Evolutionary conservation across 2,113 vertebrate species (phyloP), one percentile per base, ranked within the genome.

Genomic region (Pipa parva): DNA sequence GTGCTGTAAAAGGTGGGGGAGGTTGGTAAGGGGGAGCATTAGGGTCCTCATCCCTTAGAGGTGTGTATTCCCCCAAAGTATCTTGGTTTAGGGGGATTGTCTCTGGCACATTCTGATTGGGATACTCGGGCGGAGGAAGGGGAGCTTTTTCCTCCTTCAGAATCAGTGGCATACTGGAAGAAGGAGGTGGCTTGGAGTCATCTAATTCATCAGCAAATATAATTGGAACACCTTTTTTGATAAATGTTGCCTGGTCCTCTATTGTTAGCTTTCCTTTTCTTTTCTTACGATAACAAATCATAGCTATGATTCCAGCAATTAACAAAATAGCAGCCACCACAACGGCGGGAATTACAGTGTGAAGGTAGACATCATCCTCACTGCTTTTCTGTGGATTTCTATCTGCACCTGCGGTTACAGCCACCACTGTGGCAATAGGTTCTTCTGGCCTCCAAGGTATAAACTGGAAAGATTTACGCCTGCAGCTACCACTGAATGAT

Each of bases 251-350:
- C 83, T 97, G 96, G 79, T 98, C 96, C 83, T 98, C 96, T 0
- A 92, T 93, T 25, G 92, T 97, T 77, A 98, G 87, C 75, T 98
- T 98, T 49, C 95, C 96, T 83, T 90, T 93, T 73, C 94, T 90
- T 75, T 98, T 98, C 84, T 96, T 97, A 46, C 95, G 91, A 63
- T 98, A 98, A 78, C 96, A 98, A 72, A 98, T 92, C 95, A 97
- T 97, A 50, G 95, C 95, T 0, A 97, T 93, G 78, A 97, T 90
- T 25, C 94, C 96, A 0, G 93, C 93, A n/a, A 95, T 91, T 0
- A 98, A 91, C 24, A 98, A 84, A 69, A 98, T 90, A 54, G 94
- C 94, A 0, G 95, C 95, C 3, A 98, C 96, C 73, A 97, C 95
- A 17, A 98, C 93, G 0, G 95, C 93, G 0, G 96, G 96, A 63